Evolutionary conservation across 2,888 invertebrate species (phyloP), one percentile per base, ranked within the genome.

Genomic region (Epistrophe grossulariae): DNA sequence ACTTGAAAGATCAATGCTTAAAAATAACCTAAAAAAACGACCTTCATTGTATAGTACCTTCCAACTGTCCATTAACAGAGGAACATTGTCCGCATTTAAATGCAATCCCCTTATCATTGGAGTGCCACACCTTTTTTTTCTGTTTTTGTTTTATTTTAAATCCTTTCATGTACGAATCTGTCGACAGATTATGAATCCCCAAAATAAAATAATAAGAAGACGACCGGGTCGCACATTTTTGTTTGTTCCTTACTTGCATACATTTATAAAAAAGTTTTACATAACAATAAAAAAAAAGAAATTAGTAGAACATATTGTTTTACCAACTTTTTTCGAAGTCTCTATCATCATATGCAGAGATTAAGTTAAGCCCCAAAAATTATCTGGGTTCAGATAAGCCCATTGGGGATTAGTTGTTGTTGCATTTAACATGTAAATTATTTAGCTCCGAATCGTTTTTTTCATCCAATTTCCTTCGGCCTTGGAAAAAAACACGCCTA

Each of bases 71-170:
- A 81, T 70, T 57, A 62, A 57, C 40, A 55, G 31, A 19, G 9
- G 31, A 19, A 77, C 71, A 64, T 62, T 57, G 48, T 81, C 66
- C 50, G 57, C 38, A 81, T 81, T 64, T 81, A 40, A 77, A 71
- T 77, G 19, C 66, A 50, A n/a, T 10, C 50, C 50, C 62, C 73
- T 79, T 79, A 73, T 78, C 52, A 28, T 19, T 35, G 17, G 10
- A 64, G 8, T 52, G 62, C 52, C 77, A 80, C 84, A 85, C 84
- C 77, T 77, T 73, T 57, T 48, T 31, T 31, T 31, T 48, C 9
- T 31, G 31, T 35, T 66, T 48, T 28, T 31, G 1, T 45, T 64
- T 28, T 4, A 48, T 45, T 45, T 45, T 68, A 50, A 68, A 68
- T 50, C 66, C 50, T 50, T 50, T 50, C 66, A 35, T 50, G 31